Base-by-base conservation (phyloP, 2,797 vertebrate genomes). In the Premnoplex brunnescens region DNA sequence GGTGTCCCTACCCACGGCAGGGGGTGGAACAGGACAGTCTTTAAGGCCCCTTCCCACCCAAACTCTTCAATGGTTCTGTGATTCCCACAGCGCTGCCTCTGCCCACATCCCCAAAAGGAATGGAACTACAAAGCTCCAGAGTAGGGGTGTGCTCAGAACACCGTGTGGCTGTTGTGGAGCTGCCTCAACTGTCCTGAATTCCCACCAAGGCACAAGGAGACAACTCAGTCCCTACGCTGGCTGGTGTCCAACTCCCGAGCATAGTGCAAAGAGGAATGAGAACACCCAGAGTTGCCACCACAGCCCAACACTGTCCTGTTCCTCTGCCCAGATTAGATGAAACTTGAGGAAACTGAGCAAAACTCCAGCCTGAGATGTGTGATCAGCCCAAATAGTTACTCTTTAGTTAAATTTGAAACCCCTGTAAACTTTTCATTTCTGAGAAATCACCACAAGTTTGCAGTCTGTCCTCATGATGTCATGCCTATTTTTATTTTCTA, bases 91-190 rank as follows among this genome's bases (percentile, higher is more conserved):
- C 16, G 1, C 43, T 44, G 28, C 36, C 23, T 58, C 66, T 12
- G 18, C 27, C 49, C 36, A 3, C 1, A 5, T 5, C 9, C 62
- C 26, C 37, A 27, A 2, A 66, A 8, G 43, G 66, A 80, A 71
- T 30, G 34, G 44, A 28, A 4, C 6, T 18, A 20, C 48, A 22
- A 43, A 41, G 9, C 26, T 44, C 48, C 0, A 2, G 51, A 49
- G 37, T 43, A 71, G 62, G 18, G 27, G 4, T 51, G 43, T 14
- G 6, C 21, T 49, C 43, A 41, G 85, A 27, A 56, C 43, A 28
- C 28, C 0, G 0, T 7, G 17, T 26, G 17, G 46, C 62, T 85
- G 16, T 17, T 0, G 0, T 34, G 43, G 43, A 77, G 23, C 43
- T 69, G 41, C 48, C 52, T 74, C 36, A 66, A 2, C 32, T 41